phyloP scores from a whole-genome alignment of 2,888 invertebrate species.

The Mesorhabditis sp. region DNA sequence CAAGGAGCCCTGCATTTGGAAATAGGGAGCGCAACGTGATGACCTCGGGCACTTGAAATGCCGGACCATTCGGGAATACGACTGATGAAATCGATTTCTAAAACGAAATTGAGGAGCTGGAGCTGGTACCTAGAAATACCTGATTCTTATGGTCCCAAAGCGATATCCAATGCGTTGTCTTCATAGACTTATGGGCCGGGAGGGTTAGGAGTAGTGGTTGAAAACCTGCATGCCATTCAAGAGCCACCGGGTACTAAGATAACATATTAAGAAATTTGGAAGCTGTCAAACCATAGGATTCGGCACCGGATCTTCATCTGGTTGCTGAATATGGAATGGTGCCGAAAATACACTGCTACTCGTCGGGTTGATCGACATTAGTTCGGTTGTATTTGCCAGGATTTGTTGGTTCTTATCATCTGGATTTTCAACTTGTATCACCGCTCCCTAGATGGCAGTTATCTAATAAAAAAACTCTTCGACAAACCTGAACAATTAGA shows the following conservation, averaged over 20 bases:
- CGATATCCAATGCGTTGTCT: conserved; percentile 50
- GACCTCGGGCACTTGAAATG: conserved; percentile 42
- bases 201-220: conserved; percentile 53
- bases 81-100: conserved; percentile 46
- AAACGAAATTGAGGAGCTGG: conserved; percentile 11
- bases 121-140: neutral
- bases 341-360: neutral
- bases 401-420: neutral
- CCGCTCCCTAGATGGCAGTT: neutral
- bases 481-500: conserved; percentile 1
- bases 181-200: conserved; percentile 38
- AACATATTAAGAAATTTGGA: neutral
- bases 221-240: conserved; percentile 53
- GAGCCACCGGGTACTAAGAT: conserved; percentile 26
- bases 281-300: neutral
- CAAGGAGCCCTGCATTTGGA: conserved; percentile 28
- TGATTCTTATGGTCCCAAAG: conserved; percentile 46
- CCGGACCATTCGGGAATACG: conserved; percentile 49
- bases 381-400: neutral
- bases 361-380: neutral
- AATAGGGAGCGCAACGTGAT: conserved; percentile 41
- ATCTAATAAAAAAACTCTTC: neutral
- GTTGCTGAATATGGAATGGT: neutral
- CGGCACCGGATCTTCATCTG: conserved; percentile 21
- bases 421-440: neutral